Conservation (phyloP, 2,888 invertebrate genomes). For the Cenopis cana region DNA sequence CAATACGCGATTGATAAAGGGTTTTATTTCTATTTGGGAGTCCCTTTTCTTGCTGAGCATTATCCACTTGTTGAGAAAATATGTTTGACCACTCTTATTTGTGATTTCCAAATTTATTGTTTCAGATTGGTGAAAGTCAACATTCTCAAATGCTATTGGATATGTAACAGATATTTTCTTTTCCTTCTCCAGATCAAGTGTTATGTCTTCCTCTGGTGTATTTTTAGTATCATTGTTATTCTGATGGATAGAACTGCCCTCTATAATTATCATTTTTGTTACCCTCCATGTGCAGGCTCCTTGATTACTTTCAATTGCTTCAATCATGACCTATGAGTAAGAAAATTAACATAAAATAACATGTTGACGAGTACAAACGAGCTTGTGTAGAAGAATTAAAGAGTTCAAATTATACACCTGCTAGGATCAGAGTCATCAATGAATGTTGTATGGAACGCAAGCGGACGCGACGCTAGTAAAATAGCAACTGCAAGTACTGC, state of each 20-base stretch:
- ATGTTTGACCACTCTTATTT: constrained; percentile 74
- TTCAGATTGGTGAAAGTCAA: constrained; percentile 65
- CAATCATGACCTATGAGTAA: constrained; percentile 80
- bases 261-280: constrained; percentile 66
- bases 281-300: constrained; percentile 86
- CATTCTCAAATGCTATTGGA: constrained; percentile 75
- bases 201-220: constrained; percentile 55
- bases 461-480: too few relatives aligned
- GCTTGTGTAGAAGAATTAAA: too few relatives aligned
- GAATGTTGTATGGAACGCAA: too few relatives aligned
- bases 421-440: too few relatives aligned
- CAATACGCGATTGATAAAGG: constrained; percentile 62
- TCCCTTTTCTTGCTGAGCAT: constrained; percentile 80
- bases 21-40: constrained; percentile 81
- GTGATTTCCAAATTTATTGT: constrained; percentile 62
- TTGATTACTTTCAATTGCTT: constrained; percentile 91
- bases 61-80: constrained; percentile 78
- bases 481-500: too few relatives aligned
- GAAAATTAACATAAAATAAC: constrained; percentile 27
- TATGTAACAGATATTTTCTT: constrained; percentile 83
- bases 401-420: too few relatives aligned
- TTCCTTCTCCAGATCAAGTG: constrained; percentile 70
- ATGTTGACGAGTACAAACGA: not conserved
- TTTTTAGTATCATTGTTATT: constrained; percentile 52
- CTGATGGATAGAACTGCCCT: constrained; percentile 45